Evolutionary conservation across 2,888 invertebrate species (phyloP).

Genomic region (Acanthococcus lagerstroemiae): DNA sequence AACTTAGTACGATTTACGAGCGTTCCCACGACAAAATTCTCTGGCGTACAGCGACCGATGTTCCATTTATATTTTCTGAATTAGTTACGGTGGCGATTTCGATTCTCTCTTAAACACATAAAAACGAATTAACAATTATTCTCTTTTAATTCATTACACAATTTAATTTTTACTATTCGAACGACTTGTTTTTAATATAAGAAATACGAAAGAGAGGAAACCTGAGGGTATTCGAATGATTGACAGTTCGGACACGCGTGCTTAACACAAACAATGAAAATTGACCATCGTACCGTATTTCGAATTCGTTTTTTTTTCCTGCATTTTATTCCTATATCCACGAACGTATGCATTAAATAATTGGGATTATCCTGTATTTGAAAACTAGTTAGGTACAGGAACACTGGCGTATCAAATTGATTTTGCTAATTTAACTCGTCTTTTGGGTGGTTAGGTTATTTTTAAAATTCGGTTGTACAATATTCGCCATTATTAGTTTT

Average conservation of each 20-base stretch:
- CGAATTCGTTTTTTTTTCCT: slow-evolving; percentile 17
- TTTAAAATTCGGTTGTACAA: too few species aligned
- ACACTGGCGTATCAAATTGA: slow-evolving; percentile 27
- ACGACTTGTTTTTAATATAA: slow-evolving; percentile 9
- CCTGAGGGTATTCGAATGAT: slow-evolving; percentile 20
- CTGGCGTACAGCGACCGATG: too few species aligned
- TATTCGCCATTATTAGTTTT: too few species aligned
- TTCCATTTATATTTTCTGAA: too few species aligned
- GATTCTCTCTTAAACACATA: slow-evolving; percentile 19
- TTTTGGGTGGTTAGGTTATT: neutral
- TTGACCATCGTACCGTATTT: slow-evolving; percentile 21
- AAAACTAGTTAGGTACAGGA: slow-evolving; percentile 3
- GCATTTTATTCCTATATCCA: neutral
- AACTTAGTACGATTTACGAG: too few species aligned
- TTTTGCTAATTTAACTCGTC: neutral
- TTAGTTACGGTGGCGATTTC: too few species aligned
- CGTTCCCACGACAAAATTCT: too few species aligned
- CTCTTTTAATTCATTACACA: neutral
- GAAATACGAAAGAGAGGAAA: slow-evolving; percentile 10
- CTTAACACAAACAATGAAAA: slow-evolving; percentile 24
- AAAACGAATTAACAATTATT: slow-evolving; percentile 18
- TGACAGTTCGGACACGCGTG: slow-evolving; percentile 27
- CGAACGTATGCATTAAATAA: slow-evolving; percentile 20
- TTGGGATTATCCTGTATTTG: slow-evolving; percentile 26
- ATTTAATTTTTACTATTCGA: slow-evolving; percentile 9